These are phyloP conservation scores for Dascyllus trimaculatus DNA, from an alignment of 2,113 vertebrate species.

Conservation along the genomic window DNA sequence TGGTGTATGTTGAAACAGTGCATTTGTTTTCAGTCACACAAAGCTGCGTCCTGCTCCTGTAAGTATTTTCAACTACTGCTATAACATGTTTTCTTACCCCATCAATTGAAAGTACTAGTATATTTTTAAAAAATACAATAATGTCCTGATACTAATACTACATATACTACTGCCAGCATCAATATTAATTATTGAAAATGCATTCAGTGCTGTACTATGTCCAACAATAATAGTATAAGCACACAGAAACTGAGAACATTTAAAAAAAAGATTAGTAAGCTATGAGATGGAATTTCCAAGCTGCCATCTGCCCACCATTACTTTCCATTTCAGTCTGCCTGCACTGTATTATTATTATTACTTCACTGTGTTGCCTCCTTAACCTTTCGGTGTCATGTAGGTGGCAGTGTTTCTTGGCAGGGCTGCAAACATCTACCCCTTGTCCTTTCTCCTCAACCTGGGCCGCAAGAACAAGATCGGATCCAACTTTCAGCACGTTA, in stretches of 20 bases:
- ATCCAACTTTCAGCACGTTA: constrained; percentile 95
- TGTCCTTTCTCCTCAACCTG: constrained; percentile 96
- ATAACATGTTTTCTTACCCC: too few species aligned
- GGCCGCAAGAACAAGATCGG: constrained; percentile 95
- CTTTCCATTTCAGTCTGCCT: constrained; percentile 15
- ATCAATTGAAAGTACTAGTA: too few species aligned
- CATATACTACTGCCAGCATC: not conserved
- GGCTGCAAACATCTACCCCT: constrained; percentile 96
- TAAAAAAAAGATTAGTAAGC: constrained; percentile 6
- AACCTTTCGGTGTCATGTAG: constrained; percentile 81
- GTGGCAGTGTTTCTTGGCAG: constrained; percentile 96
- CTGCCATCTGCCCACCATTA: not conserved
- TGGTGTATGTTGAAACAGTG: too few species aligned
- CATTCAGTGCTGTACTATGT: not conserved
- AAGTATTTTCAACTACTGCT: too few species aligned
- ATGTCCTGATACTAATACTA: not conserved
- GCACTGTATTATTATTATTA: not conserved
- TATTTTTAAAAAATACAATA: not conserved
- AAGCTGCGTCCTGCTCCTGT: too few species aligned
- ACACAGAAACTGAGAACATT: not conserved
- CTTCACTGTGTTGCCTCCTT: constrained; percentile 79
- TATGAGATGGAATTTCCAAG: not conserved
- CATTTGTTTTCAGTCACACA: too few species aligned
- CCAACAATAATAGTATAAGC: not conserved
- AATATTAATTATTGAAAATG: not conserved